Conservation (phyloP, 1,140 invertebrate genomes). For the Trichomalopsis sarcophagae region DNA sequence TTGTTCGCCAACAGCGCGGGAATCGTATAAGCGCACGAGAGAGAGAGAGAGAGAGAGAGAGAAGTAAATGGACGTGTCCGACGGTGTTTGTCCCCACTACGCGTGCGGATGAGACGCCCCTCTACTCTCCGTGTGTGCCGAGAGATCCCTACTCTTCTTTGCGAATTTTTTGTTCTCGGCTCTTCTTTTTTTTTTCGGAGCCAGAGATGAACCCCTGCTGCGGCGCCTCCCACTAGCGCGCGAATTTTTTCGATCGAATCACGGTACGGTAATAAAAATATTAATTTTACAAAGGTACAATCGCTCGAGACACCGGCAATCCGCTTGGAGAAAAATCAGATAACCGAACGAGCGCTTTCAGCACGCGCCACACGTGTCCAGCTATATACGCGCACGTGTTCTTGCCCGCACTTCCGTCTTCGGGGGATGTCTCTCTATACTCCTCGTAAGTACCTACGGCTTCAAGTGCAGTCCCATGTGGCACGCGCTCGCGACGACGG, state of each 20-base stretch:
- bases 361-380: conserved; percentile 9
- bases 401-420: conserved; percentile 15
- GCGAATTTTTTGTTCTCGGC: background rate
- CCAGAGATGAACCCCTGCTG: too few relatives aligned
- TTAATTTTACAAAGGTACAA: too few relatives aligned
- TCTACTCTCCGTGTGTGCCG: background rate
- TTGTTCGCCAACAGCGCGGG: background rate
- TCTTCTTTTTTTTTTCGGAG: too few relatives aligned
- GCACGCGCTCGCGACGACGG: background rate
- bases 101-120: background rate
- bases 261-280: too few relatives aligned
- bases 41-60: background rate
- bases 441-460: background rate
- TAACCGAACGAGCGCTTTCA: too few relatives aligned
- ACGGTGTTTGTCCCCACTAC: background rate
- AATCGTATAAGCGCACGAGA: background rate
- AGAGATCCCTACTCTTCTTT: background rate
- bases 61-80: background rate
- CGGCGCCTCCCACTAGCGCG: too few relatives aligned
- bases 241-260: too few relatives aligned
- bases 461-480: background rate
- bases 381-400: background rate
- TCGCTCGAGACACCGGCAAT: too few relatives aligned
- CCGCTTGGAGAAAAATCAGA: too few relatives aligned
- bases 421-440: background rate